These are phyloP conservation scores for Ciona savignyi DNA, from an alignment of 23 tunicate species.

Conservation along the genomic window DNA sequence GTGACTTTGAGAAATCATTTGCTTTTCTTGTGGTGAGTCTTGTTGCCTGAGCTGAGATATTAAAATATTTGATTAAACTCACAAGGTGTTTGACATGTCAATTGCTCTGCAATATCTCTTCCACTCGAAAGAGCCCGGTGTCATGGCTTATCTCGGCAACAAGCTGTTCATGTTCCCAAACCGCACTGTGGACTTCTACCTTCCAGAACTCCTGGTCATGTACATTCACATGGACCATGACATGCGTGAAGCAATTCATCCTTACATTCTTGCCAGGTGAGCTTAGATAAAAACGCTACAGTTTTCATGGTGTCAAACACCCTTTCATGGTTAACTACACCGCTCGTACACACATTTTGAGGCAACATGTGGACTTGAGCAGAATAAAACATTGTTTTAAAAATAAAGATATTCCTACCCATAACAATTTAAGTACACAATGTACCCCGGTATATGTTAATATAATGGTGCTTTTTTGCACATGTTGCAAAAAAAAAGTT, in stretches of 20 bases:
- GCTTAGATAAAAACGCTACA: no score
- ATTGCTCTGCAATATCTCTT: conserved; percentile 95
- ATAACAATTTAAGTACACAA: no score
- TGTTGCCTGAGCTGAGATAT: no score
- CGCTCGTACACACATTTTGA: no score
- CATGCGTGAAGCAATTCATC: conserved; percentile 95
- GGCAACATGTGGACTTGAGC: background rate
- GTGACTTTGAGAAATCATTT: no score
- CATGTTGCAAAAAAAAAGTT: no score
- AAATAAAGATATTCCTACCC: background rate
- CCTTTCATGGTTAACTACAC: no score
- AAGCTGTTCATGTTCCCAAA: conserved; percentile 74
- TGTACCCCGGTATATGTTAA: no score
- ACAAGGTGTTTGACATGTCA: conserved; percentile 84
- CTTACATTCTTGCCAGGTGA: conserved; percentile 80
- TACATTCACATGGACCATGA: conserved; percentile 95
- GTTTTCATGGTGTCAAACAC: conserved; percentile 2
- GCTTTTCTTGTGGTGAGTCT: no score
- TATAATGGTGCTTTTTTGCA: no score
- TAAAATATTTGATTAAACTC: background rate
- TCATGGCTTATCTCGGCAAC: conserved; percentile 90
- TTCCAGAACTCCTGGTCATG: conserved; percentile 90
- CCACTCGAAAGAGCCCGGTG: conserved; percentile 95
- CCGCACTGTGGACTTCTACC: conserved; percentile 71
- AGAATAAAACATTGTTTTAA: background rate